Conservation (phyloP, 2,888 invertebrate genomes). For the Protula sp. region DNA sequence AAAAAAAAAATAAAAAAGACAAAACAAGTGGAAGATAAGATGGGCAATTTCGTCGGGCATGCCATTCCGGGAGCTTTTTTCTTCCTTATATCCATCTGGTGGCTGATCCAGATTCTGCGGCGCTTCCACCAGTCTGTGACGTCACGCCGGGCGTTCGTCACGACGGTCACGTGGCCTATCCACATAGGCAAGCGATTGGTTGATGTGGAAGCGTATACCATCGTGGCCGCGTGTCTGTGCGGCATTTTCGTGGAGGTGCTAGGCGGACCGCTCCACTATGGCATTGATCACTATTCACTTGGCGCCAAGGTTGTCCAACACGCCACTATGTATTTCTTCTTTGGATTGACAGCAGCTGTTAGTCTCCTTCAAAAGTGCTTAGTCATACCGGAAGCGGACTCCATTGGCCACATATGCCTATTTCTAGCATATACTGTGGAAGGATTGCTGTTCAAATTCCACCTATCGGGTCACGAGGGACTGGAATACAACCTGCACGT, state of each 20-base stretch:
- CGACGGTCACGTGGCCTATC: not conserved
- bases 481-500: not conserved
- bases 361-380: not conserved
- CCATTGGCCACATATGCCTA: not conserved
- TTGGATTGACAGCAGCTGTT: not conserved
- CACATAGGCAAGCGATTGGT: not conserved
- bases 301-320: not conserved
- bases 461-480: not conserved
- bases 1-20: not conserved
- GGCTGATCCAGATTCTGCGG: not conserved
- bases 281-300: not conserved
- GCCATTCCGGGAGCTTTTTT: not conserved
- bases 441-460: not conserved
- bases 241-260: not conserved
- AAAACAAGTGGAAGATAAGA: not conserved
- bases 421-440: not conserved
- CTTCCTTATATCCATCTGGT: not conserved
- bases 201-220: not conserved
- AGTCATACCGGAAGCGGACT: not conserved
- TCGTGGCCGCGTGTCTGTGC: not conserved
- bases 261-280: not conserved
- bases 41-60: not conserved
- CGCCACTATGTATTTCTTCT: not conserved
- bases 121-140: not conserved
- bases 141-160: not conserved